phyloP scores from a whole-genome alignment of 2,113 vertebrate species.

The Vireo altiloquus region DNA sequence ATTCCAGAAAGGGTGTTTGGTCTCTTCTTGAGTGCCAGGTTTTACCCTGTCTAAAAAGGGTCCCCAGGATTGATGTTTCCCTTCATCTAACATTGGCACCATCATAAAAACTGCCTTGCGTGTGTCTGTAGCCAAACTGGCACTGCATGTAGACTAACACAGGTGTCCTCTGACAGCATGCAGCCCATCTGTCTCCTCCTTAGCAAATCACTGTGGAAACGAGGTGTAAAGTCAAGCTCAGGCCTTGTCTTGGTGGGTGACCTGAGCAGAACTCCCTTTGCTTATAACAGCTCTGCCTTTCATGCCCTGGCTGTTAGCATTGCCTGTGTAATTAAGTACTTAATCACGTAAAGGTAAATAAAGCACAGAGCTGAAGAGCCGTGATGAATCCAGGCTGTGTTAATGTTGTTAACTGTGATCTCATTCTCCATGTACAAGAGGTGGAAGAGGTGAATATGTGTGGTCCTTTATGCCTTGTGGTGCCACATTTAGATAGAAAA shows the following conservation, averaged over 20 bases:
- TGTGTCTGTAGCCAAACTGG: background rate
- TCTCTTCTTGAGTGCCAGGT: background rate
- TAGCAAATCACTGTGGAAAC: background rate
- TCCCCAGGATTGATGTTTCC: background rate
- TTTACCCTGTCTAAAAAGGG: background rate
- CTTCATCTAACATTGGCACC: fast-evolving
- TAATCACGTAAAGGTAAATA: background rate
- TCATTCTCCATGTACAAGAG: background rate
- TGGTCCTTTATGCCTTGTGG: background rate
- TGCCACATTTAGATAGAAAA: fast-evolving
- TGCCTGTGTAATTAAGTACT: background rate
- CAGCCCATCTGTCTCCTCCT: background rate
- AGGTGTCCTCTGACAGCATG: background rate
- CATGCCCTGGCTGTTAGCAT: background rate
- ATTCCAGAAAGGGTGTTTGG: background rate
- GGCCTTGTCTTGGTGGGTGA: fast-evolving
- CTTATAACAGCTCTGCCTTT: background rate
- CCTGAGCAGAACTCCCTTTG: background rate
- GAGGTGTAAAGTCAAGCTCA: background rate
- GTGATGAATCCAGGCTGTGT: background rate
- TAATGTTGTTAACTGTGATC: background rate
- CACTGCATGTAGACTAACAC: background rate
- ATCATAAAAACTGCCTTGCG: background rate
- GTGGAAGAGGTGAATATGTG: background rate
- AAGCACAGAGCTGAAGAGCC: background rate